Evolutionary conservation across 2,888 invertebrate species (phyloP).

Genomic region (Brachyopa scutellaris): DNA sequence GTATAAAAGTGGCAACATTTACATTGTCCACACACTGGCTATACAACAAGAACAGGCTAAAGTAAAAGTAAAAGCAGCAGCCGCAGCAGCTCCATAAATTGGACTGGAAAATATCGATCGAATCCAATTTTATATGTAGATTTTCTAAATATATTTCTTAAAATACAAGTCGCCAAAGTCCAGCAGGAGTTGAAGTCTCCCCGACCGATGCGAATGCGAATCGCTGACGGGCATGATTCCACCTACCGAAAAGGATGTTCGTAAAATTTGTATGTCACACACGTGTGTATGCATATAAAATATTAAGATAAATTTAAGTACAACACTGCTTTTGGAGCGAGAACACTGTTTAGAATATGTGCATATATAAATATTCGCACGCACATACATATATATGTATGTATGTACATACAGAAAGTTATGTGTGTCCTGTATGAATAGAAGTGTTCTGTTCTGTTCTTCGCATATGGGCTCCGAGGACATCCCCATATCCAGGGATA

Average conservation of each 20-base stretch:
- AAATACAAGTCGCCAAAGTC: conserved; percentile 73
- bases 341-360: conserved; percentile 73
- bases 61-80: conserved; percentile 4
- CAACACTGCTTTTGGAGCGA: conserved; percentile 71
- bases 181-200: conserved; percentile 67
- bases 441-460: too few species aligned
- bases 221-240: conserved; percentile 71
- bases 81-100: conserved; percentile 63
- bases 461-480: conserved; percentile 71
- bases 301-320: conserved; percentile 73
- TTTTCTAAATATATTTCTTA: conserved; percentile 75
- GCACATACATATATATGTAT: conserved; percentile 51
- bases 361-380: conserved; percentile 72
- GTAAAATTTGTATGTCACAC: conserved; percentile 73
- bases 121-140: conserved; percentile 77
- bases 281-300: conserved; percentile 73
- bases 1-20: conserved; percentile 43
- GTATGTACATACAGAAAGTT: conserved; percentile 19
- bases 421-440: conserved; percentile 67
- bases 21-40: conserved; percentile 34
- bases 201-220: conserved; percentile 59
- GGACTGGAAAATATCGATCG: conserved; percentile 76
- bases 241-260: conserved; percentile 71
- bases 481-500: conserved; percentile 57
- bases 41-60: background rate